phyloP scores from a whole-genome alignment of 2,888 invertebrate species.

The Sepioteuthis lessoniana region DNA sequence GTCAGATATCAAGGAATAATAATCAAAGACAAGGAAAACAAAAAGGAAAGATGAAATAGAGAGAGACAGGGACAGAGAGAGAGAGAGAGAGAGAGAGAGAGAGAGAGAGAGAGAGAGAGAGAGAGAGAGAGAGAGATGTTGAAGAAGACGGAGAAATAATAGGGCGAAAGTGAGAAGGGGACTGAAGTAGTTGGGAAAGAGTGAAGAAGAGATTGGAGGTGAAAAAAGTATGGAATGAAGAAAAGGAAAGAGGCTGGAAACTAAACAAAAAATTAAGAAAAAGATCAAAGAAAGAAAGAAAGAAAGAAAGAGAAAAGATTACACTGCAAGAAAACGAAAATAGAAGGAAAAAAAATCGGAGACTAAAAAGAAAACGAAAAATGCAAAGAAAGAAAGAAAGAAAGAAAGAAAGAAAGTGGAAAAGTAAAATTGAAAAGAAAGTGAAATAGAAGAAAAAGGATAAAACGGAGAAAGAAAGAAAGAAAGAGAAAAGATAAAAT shows the following conservation, averaged over 20 bases:
- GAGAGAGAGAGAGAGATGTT: not conserved
- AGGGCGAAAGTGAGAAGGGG: not conserved
- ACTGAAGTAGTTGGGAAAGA: no score
- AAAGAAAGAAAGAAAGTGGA: not conserved
- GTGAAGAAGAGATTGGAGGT: no score
- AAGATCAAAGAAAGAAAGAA: no score
- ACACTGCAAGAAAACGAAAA: no score
- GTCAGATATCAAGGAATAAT: not conserved
- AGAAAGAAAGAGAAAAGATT: no score
- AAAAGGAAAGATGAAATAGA: not conserved
- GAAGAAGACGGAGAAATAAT: not conserved
- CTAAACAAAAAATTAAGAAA: no score
- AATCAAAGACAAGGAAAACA: not conserved
- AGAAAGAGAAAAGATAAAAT: not conserved
- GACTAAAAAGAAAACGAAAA: no score
- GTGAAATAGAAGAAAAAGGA: no score
- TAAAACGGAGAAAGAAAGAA: not conserved
- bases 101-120: not conserved
- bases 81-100: not conserved
- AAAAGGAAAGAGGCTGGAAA: no score
- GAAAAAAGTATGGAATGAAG: no score
- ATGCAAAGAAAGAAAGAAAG: not conserved
- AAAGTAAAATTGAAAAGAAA: not conserved
- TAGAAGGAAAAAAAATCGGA: no score
- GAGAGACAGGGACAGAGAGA: not conserved